phyloP scores from a whole-genome alignment of 2,113 vertebrate species.

The Perccottus glenii region DNA sequence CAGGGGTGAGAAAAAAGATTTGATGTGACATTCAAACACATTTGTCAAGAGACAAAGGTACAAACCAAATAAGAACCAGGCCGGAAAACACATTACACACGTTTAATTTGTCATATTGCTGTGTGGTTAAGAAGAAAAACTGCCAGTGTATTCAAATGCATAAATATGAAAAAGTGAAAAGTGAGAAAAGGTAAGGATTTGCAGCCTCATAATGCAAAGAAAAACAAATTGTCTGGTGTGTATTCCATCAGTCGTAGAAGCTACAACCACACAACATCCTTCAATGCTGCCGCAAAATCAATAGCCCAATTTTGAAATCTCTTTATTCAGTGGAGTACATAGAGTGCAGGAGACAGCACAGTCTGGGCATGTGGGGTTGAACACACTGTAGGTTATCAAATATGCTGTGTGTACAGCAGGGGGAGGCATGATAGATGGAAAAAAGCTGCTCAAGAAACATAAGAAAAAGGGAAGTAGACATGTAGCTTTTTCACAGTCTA shows the following conservation, averaged over 20 bases:
- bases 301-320: slow-evolving; percentile 38
- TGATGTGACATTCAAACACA: slow-evolving; percentile 15
- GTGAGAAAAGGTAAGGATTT: not conserved
- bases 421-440: not conserved
- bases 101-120: no score
- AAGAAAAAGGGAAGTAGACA: not conserved
- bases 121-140: no score
- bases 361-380: slow-evolving; percentile 31
- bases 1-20: slow-evolving; percentile 23
- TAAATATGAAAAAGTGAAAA: no score
- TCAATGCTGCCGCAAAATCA: slow-evolving; percentile 41
- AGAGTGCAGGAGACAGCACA: slow-evolving; percentile 14
- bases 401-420: slow-evolving; percentile 48
- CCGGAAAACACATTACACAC: no score
- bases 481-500: slow-evolving; percentile 1
- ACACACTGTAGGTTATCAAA: slow-evolving; percentile 48
- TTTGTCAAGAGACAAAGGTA: slow-evolving; percentile 8
- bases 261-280: slow-evolving; percentile 2
- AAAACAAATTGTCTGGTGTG: slow-evolving; percentile 6
- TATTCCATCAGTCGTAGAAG: slow-evolving; percentile 8
- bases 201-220: not conserved
- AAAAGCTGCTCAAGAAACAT: not conserved
- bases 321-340: slow-evolving; percentile 39
- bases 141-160: no score
- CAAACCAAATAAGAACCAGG: no score